Base-by-base conservation (phyloP, 2,888 invertebrate genomes). In the Liodrosophila aerea region DNA sequence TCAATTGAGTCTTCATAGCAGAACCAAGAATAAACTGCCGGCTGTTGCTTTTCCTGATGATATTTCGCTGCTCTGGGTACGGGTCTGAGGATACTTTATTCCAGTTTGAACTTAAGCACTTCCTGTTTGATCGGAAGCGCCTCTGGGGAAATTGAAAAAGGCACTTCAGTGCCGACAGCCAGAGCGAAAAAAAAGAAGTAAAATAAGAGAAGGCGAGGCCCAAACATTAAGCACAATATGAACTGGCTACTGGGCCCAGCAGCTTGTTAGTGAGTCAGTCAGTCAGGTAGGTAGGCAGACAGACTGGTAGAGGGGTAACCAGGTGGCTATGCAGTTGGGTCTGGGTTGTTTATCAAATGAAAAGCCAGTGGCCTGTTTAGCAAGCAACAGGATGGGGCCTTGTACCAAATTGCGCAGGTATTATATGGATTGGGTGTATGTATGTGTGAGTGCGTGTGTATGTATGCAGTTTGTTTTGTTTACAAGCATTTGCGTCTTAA, bases 51-150 rank as follows among this genome's bases (percentile, higher is more conserved):
- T 36, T 47, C 3, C 16, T 22, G 22, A 8, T 41, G 27, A 41
- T 41, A 41, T 41, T 36, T 39, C 16, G 5, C n/a, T 22, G 36
- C 8, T 34, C 27, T n/a, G 36, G 7, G 18, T 9, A 1, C 1
- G 33, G 12, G 30, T 11, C 15, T 1, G 11, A 39, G 18, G 41
- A 41, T 63, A 65, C 60, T 63, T 61, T 63, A 75, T 68, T 76
- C 63, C 73, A 71, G 76, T 73, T 85, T 81, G 81, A 81, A 85
- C 81, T 88, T 89, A 88, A 88, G 88, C 87, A 86, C 87, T 88
- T 88, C 88, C 89, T 89, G 87, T 88, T 89, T 89, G 87, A 89
- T 89, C 87, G 87, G 86, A 85, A 88, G 81, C 76, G 77, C 88
- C 88, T 83, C 85, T 54, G 78, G 89, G 88, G 87, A 88, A 89